These are phyloP conservation scores for Psittacula derbiana DNA, from an alignment of 2,797 vertebrate species.

Conservation along the genomic window DNA sequence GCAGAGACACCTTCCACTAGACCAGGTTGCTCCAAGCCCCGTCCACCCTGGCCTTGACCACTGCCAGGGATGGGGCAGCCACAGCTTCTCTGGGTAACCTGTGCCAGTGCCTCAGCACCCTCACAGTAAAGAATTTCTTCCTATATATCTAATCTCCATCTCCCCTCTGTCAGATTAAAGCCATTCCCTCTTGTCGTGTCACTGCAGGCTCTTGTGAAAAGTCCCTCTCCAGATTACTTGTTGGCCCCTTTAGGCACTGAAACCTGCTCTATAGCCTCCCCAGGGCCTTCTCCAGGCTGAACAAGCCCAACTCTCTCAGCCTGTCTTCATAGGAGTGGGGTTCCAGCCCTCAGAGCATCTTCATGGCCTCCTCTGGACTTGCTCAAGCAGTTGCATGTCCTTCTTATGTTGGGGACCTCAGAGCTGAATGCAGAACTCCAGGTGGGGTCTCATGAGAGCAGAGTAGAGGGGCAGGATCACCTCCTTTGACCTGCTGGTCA, in stretches of 20 bases:
- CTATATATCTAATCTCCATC: background rate
- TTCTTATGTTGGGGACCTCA: background rate
- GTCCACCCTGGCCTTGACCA: background rate
- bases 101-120: background rate
- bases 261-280: background rate
- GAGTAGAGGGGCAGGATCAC: too few relatives aligned
- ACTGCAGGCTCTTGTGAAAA: background rate
- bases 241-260: background rate
- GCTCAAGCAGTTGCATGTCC: background rate
- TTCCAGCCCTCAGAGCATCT: rapidly evolving
- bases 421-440: too few relatives aligned
- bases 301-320: too few relatives aligned
- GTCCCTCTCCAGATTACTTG: background rate
- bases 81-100: background rate
- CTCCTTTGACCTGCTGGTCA: too few relatives aligned
- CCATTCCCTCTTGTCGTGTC: background rate
- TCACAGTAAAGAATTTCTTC: background rate
- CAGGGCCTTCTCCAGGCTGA: background rate
- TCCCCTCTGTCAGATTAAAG: background rate
- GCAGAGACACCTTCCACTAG: background rate
- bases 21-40: background rate
- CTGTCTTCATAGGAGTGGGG: rapidly evolving
- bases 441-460: too few relatives aligned
- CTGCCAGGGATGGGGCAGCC: background rate
- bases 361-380: background rate